Percentiles rank a stretch among this genome's conserved stretches.
Conservation (phyloP, 2,797 vertebrate species). For the Sebastes alutus region DNA sequence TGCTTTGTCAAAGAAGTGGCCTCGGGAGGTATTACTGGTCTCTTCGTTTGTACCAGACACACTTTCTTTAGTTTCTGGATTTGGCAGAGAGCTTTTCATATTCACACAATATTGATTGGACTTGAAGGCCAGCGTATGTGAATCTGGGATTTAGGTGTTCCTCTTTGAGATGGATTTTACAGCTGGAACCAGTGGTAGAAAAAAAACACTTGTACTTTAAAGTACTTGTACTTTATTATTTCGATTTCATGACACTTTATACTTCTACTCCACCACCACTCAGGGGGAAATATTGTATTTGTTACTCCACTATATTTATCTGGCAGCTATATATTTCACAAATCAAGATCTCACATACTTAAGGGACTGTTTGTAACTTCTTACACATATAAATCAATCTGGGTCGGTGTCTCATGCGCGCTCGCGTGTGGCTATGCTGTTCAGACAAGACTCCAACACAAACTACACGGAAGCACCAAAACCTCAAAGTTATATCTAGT, state of each 20-base stretch:
- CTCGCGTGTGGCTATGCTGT: too few species aligned
- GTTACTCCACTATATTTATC: neutral
- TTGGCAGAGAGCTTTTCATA: conserved; percentile 13
- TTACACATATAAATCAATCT: too few species aligned
- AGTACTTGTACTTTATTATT: neutral
- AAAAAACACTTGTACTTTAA: too few species aligned
- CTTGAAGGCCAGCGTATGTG: neutral
- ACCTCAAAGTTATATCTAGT: too few species aligned
- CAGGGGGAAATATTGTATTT: neutral
- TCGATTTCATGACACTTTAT: neutral
- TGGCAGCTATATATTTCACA: neutral
- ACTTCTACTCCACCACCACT: neutral
- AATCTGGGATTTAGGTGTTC: neutral
- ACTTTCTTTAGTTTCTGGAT: conserved; percentile 16
- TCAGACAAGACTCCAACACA: too few species aligned
- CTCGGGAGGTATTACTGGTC: conserved; percentile 8
- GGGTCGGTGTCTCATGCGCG: too few species aligned
- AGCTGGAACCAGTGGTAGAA: neutral
- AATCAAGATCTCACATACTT: neutral
- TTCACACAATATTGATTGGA: conserved; percentile 14
- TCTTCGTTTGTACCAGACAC: conserved; percentile 6
- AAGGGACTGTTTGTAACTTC: too few species aligned
- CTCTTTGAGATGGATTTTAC: conserved; percentile 4
- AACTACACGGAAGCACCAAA: too few species aligned
- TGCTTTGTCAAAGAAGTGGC: conserved; percentile 37